These are phyloP conservation scores for Euthynnus affinis DNA, from an alignment of 2,797 vertebrate species.

Conservation along the genomic window DNA sequence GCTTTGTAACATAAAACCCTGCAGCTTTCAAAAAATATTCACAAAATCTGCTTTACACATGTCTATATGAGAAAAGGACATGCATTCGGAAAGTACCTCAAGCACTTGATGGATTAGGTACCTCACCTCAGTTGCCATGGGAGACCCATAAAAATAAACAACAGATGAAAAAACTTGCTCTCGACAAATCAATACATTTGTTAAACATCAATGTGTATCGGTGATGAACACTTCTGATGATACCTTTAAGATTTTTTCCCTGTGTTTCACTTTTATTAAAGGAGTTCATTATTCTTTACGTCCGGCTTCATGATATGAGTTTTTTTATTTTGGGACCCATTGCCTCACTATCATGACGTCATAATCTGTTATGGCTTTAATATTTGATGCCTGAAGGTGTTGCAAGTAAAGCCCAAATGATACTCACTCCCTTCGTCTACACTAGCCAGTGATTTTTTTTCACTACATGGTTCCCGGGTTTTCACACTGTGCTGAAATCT, in stretches of 20 bases:
- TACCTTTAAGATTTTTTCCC: too few relatives aligned
- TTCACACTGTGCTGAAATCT: neutral
- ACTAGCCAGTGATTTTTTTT: neutral
- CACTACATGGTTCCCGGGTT: neutral
- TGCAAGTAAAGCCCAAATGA: neutral
- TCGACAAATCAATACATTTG: too few relatives aligned
- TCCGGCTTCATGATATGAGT: neutral
- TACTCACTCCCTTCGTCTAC: neutral
- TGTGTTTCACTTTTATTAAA: too few relatives aligned
- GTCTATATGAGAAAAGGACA: too few relatives aligned
- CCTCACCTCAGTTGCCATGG: constrained; percentile 12
- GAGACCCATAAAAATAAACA: constrained; percentile 49
- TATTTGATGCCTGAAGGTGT: too few relatives aligned
- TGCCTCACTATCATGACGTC: too few relatives aligned
- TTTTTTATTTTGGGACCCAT: neutral
- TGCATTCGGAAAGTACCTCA: constrained; percentile 21
- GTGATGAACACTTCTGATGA: too few relatives aligned
- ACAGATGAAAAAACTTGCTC: constrained; percentile 12
- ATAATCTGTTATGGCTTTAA: neutral
- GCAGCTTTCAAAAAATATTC: too few relatives aligned
- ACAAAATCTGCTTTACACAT: too few relatives aligned
- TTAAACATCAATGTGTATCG: too few relatives aligned
- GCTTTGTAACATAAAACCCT: too few relatives aligned
- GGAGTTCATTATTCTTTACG: neutral
- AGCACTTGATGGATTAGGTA: constrained; percentile 34